Conservation (phyloP, 1,140 invertebrate genomes). For the Pseudomyrmex cubaensis region DNA sequence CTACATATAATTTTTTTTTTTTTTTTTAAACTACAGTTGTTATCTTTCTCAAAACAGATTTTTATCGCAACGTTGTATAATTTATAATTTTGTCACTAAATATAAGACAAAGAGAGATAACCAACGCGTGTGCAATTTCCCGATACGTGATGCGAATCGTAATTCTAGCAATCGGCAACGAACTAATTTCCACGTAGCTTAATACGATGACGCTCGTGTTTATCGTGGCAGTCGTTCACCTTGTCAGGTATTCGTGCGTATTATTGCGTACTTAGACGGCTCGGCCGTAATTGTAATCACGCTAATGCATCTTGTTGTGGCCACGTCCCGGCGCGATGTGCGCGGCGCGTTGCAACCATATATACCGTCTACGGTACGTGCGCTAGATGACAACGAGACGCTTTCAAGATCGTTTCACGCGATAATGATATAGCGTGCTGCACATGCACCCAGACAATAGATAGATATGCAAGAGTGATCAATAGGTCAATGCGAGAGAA, state of each 20-base stretch:
- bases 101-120: background rate
- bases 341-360: conserved; percentile 25
- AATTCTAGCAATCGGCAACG: conserved; percentile 2
- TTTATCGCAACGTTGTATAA: background rate
- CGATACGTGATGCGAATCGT: conserved; percentile 14
- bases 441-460: conserved; percentile 44
- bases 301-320: conserved; percentile 71
- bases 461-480: conserved; percentile 55
- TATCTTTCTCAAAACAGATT: background rate
- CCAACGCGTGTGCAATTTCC: background rate
- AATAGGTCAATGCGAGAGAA: conserved; percentile 58
- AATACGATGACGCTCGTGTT: conserved; percentile 39
- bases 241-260: conserved; percentile 33
- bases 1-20: background rate
- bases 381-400: conserved; percentile 62
- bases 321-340: conserved; percentile 32
- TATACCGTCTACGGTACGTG: conserved; percentile 49
- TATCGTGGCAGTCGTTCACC: conserved; percentile 28
- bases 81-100: too few relatives aligned
- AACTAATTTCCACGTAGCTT: conserved; percentile 6
- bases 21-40: background rate
- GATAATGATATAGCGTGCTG: conserved; percentile 58
- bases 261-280: conserved; percentile 65
- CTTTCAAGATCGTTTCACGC: conserved; percentile 60
- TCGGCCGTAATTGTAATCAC: conserved; percentile 74